phyloP scores from a whole-genome alignment of 2,888 invertebrate species.

The Dendrolimus pini region DNA sequence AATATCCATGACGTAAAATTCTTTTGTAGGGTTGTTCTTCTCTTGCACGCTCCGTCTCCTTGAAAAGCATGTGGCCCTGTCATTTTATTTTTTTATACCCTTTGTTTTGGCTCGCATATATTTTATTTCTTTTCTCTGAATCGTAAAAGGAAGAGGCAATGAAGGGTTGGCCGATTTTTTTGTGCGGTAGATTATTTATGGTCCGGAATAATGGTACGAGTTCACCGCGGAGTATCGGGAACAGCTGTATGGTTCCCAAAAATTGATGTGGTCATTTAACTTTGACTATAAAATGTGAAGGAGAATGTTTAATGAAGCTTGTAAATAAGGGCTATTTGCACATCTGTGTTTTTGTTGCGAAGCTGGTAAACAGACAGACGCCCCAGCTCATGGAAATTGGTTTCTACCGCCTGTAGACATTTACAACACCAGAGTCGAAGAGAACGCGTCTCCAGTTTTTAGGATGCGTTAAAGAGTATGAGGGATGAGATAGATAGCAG shows the following conservation, averaged over 20 bases:
- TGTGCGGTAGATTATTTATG: conserved; percentile 67
- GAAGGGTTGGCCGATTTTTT: conserved; percentile 71
- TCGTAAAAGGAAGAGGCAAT: conserved; percentile 75
- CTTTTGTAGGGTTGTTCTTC: conserved; percentile 16
- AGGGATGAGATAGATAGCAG: no score
- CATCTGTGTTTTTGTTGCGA: no score
- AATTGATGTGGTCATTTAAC: conserved; percentile 22
- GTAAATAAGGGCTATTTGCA: neutral
- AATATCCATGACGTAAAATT: no score
- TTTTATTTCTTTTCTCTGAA: conserved; percentile 71
- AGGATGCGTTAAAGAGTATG: no score
- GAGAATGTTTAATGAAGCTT: conserved; percentile 2
- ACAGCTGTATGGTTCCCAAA: conserved; percentile 51
- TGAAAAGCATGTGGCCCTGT: conserved; percentile 71
- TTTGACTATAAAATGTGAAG: neutral
- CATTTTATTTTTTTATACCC: conserved; percentile 63
- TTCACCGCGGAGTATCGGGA: conserved; percentile 41
- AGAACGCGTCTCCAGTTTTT: no score
- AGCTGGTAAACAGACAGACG: no score
- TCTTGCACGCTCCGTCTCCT: conserved; percentile 38
- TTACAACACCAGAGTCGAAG: no score
- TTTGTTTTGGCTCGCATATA: conserved; percentile 70
- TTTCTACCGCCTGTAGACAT: no score
- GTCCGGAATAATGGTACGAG: conserved; percentile 61
- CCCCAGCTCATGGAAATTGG: no score